Evolutionary conservation across 2,113 vertebrate genomes (phyloP), one percentile per base, ranked within the genome.

Genomic region (Hipposideros armiger): DNA sequence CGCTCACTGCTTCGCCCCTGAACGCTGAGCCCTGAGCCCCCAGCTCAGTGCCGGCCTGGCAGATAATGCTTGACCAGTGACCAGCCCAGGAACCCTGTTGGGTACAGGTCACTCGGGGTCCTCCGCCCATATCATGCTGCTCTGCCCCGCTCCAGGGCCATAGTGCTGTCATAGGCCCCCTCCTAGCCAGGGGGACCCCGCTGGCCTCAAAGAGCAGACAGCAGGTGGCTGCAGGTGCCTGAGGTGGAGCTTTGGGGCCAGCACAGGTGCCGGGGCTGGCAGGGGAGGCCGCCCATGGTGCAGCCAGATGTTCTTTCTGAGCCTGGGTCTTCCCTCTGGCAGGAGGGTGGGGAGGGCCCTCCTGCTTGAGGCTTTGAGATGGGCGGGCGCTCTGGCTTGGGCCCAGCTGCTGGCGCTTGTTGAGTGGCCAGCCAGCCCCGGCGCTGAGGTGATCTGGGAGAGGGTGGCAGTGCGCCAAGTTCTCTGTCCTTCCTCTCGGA

Each of bases 381-480:
- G 15, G 4, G 80, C 52, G 4, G 11, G 30, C 66, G 56, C 19
- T 9, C 24, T 20, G 52, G 42, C 54, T 3, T 4, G 1, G 36
- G 24, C 56, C 76, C 19, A 3, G 69, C 47, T 47, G n/a, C 20
- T 20, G 91, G 4, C 3, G 2, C 30, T 45, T 1, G 4, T 15
- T 28, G 84, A 42, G 67, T 19, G 52, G 30, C 47, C 74, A 52
- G 47, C 47, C 7, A 9, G 16, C 14, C 3, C 45, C 26, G 72
- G 28, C 17, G 0, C 30, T 2, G 20, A n/a, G 30, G 28, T 26
- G 56, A 54, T 16, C 30, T 0, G 1, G 69, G 45, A 42, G 52
- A 67, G 9, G 20, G 0, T 40, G 32, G 58, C 17, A 5, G 32
- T 2, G 11, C 7, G 15, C 20, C 58, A 6, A 3, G 77, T 32